Conservation (phyloP, 1,140 invertebrate species). For the Lasioglossum baleicum region DNA sequence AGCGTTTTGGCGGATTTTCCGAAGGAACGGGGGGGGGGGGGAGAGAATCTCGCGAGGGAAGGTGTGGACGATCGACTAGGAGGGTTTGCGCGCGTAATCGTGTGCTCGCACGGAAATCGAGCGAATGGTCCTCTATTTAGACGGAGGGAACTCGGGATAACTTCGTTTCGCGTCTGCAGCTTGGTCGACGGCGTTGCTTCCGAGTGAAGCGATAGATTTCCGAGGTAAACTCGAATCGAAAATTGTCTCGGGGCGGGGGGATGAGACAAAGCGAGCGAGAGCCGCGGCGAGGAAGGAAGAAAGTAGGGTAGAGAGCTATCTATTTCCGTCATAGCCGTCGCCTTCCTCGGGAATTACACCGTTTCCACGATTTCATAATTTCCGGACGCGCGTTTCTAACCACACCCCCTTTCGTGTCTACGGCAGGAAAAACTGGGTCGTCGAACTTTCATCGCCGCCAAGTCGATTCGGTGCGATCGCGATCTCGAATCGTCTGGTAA, state of each 20-base stretch:
- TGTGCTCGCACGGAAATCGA: constrained; percentile 47
- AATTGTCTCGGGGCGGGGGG: constrained; percentile 31
- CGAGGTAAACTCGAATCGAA: constrained; percentile 53
- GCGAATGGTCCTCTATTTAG: constrained; percentile 52
- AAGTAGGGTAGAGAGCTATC: constrained; percentile 10
- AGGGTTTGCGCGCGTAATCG: constrained; percentile 10
- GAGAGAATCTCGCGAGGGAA: too few relatives aligned
- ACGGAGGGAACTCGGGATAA: constrained; percentile 41
- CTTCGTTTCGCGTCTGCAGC: constrained; percentile 42
- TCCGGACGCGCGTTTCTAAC: constrained; percentile 6
- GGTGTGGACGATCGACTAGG: too few relatives aligned
- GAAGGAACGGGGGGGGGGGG: too few relatives aligned
- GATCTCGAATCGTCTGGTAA: too few relatives aligned
- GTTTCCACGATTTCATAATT: constrained; percentile 46
- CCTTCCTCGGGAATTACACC: constrained; percentile 40
- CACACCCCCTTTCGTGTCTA: too few relatives aligned
- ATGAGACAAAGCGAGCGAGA: too few relatives aligned
- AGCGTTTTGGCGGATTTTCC: too few relatives aligned
- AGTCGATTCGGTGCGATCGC: too few relatives aligned
- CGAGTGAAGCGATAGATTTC: constrained; percentile 49
- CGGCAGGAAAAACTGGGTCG: constrained; percentile 36
- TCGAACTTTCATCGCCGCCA: too few relatives aligned
- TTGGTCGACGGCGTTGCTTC: constrained; percentile 31
- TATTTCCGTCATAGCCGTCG: constrained; percentile 34
- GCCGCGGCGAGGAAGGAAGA: not conserved